Conservation (phyloP, 2,797 vertebrate genomes). For the Artibeus jamaicensis region DNA sequence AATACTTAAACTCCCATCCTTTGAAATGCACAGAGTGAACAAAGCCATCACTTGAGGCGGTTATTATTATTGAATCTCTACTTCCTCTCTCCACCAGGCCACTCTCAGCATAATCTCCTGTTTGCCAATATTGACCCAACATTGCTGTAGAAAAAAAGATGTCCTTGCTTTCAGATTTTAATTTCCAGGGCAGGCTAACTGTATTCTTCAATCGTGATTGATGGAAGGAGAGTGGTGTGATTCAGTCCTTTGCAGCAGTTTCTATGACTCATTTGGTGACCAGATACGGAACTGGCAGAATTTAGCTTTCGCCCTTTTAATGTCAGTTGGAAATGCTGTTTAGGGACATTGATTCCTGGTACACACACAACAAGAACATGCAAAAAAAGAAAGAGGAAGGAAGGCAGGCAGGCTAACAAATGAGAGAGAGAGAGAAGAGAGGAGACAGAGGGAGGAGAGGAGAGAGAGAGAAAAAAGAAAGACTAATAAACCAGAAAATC, state of each 20-base stretch:
- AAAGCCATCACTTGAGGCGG: not conserved
- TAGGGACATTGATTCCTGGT: constrained; percentile 46
- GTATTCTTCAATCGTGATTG: not conserved
- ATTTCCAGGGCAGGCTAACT: constrained; percentile 54
- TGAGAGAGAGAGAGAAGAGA: not conserved
- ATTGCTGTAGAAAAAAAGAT: not conserved
- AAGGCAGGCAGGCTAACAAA: no score
- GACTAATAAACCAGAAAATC: constrained; percentile 52
- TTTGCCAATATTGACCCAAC: not conserved
- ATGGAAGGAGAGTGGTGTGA: constrained; percentile 14
- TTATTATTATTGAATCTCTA: not conserved
- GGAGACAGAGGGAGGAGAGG: not conserved
- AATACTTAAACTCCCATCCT: not conserved
- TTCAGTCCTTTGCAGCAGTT: constrained; percentile 13
- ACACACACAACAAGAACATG: not conserved
- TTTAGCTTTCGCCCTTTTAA: constrained; percentile 58
- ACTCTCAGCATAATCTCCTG: not conserved
- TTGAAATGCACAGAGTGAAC: not conserved
- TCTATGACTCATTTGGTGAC: constrained; percentile 72
- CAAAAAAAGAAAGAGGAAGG: constrained; percentile 6
- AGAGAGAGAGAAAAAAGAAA: no score
- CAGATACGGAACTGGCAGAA: constrained; percentile 20
- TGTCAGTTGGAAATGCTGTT: constrained; percentile 63
- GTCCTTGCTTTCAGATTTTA: constrained; percentile 56
- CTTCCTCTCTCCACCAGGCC: not conserved